Conservation (phyloP, 2,113 vertebrate genomes). For the Chamaetylas fuelleborni region DNA sequence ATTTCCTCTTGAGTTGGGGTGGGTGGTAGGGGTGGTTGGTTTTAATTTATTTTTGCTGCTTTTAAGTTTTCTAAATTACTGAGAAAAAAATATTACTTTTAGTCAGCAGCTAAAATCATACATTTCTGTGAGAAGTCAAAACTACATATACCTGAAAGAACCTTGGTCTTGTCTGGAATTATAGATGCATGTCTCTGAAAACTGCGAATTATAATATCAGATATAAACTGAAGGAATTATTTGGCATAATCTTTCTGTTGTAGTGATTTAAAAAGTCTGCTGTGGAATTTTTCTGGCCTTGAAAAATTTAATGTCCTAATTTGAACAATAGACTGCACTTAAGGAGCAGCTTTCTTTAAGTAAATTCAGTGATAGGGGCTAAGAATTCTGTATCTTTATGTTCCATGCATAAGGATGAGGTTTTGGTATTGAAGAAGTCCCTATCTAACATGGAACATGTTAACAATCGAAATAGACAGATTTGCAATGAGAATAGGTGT, state of each 20-base stretch:
- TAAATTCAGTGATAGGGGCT: background rate
- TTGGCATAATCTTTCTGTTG: background rate
- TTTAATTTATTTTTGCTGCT: background rate
- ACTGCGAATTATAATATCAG: background rate
- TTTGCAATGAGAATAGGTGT: conserved; percentile 32
- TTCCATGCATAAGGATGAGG: background rate
- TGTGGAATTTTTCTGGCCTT: background rate
- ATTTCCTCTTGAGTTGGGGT: background rate
- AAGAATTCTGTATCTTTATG: background rate
- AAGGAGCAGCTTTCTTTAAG: background rate
- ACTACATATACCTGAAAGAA: background rate
- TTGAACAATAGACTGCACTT: background rate
- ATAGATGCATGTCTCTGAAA: background rate
- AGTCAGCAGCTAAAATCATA: background rate
- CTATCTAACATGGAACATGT: background rate
- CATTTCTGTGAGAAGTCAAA: background rate
- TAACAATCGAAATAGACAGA: background rate
- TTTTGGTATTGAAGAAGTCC: background rate
- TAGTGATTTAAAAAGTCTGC: background rate
- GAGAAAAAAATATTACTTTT: background rate
- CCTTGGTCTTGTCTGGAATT: background rate
- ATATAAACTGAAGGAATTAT: background rate
- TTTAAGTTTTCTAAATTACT: background rate
- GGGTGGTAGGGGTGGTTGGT: fast-evolving
- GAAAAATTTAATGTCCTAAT: background rate